Base-by-base conservation (phyloP, 2,113 vertebrate genomes). In the Odontophorus gujanensis region DNA sequence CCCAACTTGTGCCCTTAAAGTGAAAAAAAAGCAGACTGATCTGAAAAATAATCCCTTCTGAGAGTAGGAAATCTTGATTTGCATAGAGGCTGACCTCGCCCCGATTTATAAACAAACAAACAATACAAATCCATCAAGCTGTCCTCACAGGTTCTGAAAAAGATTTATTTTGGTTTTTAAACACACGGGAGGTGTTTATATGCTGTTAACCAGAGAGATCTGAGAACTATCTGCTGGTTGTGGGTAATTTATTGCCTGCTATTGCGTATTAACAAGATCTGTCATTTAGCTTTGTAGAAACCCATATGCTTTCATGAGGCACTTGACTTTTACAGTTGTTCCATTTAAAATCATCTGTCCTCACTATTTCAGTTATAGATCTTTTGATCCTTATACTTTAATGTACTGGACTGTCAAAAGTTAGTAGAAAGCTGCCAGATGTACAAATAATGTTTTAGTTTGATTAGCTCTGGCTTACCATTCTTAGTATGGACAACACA, bases 301-400 rank as follows among this genome's bases (percentile, higher is more conserved):
- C 69, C 40, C 68, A 92, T 85, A 90, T 38, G 82, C 90, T 94
- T 94, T 97, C 91, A 95, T 61, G 58, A 94, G 91, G 82, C 87
- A 93, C 82, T 95, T 91, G 87, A 88, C 66, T 95, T 97, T 88
- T 95, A 92, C 61, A 95, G 85, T 38, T 25, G 34, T 90, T 61
- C 91, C 19, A 18, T 75, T 96, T 86, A 86, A 93, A 95, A 94
- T 88, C 80, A 94, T 80, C 79, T 90, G 74, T 92, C 74, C 30
- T 90, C 81, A 42, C 68, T 72, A 62, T 69, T 91, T 90, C 53
- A 76, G 65, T 95, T 95, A 93, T 95, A 94, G 89, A 81, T 88
- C 89, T 95, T 95, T 95, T 94, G 89, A 95, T 97, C 91, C 65
- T 95, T 84, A 36, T 65, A 53, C 91, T 92, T 97, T 96, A 95